These are phyloP conservation scores for Anniella stebbinsi DNA, from an alignment of 2,797 vertebrate genomes.

Conservation along the genomic window DNA sequence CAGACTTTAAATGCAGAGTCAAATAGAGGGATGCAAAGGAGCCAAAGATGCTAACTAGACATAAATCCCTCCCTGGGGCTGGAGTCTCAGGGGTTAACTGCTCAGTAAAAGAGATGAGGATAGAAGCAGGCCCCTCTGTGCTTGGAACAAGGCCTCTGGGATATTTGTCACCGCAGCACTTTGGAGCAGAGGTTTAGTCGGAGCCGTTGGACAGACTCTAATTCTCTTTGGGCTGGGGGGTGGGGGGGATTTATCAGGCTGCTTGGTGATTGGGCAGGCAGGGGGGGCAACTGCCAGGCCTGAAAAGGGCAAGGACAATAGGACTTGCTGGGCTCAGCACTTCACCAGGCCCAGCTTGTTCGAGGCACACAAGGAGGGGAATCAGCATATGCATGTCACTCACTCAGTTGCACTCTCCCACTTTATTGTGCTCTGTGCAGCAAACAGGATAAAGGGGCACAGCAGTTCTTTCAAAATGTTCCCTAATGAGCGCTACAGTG, in stretches of 20 bases:
- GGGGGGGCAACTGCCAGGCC: constrained; percentile 58
- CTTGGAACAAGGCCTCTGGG: constrained; percentile 22
- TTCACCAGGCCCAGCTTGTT: constrained; percentile 12
- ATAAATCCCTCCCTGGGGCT: not conserved
- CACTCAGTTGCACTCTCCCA: not conserved
- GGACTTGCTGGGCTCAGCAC: constrained; percentile 69
- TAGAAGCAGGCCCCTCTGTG: constrained; percentile 10
- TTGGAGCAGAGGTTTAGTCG: constrained; percentile 53
- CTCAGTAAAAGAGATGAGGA: not conserved
- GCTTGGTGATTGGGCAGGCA: constrained; percentile 51
- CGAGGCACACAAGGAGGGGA: not conserved
- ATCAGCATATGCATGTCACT: not conserved
- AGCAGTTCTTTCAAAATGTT: not conserved
- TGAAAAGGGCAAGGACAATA: constrained; percentile 56
- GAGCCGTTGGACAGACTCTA: constrained; percentile 53
- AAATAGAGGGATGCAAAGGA: not conserved
- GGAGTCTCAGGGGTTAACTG: constrained; percentile 2
- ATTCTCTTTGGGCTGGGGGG: constrained; percentile 38
- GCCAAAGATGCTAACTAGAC: not conserved
- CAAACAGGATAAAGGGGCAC: constrained; percentile 22
- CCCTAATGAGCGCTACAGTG: not conserved
- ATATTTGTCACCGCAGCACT: constrained; percentile 48
- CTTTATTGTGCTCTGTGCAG: constrained; percentile 25
- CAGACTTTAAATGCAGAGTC: not conserved
- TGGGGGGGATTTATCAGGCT: constrained; percentile 62